A percentile compares a stretch with the other conserved stretches of the same genome.
These are phyloP conservation scores for Petrocephalus zakoni DNA, from an alignment of 2,113 vertebrate genomes.

Conservation along the genomic window DNA sequence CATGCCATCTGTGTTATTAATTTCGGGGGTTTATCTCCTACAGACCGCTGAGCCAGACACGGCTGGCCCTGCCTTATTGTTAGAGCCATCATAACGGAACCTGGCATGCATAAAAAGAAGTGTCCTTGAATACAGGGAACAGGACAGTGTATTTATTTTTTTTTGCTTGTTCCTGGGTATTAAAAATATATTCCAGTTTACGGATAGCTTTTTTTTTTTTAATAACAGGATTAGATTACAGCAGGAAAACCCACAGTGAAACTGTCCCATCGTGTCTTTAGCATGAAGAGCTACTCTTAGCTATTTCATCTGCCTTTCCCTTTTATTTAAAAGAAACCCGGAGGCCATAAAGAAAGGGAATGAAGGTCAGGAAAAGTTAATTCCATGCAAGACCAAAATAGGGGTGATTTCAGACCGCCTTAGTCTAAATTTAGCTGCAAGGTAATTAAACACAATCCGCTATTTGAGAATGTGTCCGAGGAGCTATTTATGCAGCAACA, in stretches of 20 bases:
- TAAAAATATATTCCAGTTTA: neutral
- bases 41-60: conserved; percentile 9
- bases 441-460: conserved; percentile 20
- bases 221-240: neutral
- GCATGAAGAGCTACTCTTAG: neutral
- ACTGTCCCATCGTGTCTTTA: neutral
- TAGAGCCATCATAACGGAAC: neutral
- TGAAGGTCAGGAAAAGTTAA: conserved; percentile 16
- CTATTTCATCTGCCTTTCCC: conserved; percentile 16
- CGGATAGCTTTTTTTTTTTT: neutral
- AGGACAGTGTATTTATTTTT: neutral
- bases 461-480: neutral
- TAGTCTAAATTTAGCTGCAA: conserved; percentile 20
- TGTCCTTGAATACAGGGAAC: neutral
- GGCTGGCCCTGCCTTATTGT: neutral
- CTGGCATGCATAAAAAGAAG: neutral
- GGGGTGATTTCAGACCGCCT: neutral
- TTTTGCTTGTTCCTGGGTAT: neutral
- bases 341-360: neutral
- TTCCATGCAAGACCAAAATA: conserved; percentile 18
- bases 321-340: neutral
- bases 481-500: conserved; percentile 8
- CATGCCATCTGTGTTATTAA: conserved; percentile 30
- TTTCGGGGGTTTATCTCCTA: conserved; percentile 23
- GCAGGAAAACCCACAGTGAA: neutral